Evolutionary conservation across 1,140 invertebrate genomes (phyloP), one percentile per base, ranked within the genome.

Genomic region (Aphelinus atriplicis): DNA sequence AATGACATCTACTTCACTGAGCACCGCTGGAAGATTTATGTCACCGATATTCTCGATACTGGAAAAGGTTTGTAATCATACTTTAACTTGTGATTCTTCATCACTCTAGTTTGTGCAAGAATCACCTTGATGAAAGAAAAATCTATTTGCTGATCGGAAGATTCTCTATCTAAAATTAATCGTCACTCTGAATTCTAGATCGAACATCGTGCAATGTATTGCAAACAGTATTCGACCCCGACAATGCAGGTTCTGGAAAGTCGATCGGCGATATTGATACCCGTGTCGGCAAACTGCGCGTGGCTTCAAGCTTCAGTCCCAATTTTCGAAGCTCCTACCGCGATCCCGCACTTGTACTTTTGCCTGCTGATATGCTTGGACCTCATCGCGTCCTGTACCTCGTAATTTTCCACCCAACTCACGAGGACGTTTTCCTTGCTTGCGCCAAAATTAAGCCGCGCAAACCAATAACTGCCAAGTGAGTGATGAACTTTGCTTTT

Each of bases 1-100:
- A 73, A 80, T 26, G 72, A 77, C 42, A 45, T 81, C 45, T 90
- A 92, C 48, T 90, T 90, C 58, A 92, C 93, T 0, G 89, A 93
- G 78, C 95, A 97, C 84, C 90, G 92, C 45, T 98, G 96, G 96
- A 95, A 96, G 82, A 91, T 97, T 58, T 95, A 93, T 78, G 94
- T 95, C 3, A 97, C 95, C 0, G 96, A 98, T 83, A 95, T 97
- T 71, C 92, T 97, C 10, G 94, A 96, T 79, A 90, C 91, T 2
- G 91, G 93, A 74, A 92, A 91, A 80, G 93, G 93, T 84, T 90
- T 88, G 9, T 3, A 69, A 43, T 7, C 50, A 10, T 60, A 45
- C 45, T 9, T 45, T 62, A 43, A 45, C 9, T 62, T 6, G 45
- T 62, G 26, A 26, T 26, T 26, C 26, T 26, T 26, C 26, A 26